Percentiles rank a stretch among this genome's conserved stretches.
phyloP scores from a whole-genome alignment of 2,888 invertebrate species.

The Acanthococcus lagerstroemiae region DNA sequence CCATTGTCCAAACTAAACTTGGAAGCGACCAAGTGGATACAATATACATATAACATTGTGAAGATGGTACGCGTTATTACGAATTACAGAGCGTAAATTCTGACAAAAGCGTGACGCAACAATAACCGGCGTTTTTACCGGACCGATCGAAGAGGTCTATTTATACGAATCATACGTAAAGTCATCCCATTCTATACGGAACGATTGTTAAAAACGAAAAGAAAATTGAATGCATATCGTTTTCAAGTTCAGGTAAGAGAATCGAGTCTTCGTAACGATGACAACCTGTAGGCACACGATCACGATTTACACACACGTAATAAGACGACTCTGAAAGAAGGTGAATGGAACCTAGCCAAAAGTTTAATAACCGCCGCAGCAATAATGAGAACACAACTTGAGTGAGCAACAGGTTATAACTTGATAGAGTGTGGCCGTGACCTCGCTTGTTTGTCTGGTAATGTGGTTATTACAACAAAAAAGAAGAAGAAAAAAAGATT shows the following conservation, averaged over 20 bases:
- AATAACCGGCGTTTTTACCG: background rate
- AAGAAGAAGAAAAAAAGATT: background rate
- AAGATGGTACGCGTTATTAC: background rate
- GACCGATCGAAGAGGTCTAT: too few relatives aligned
- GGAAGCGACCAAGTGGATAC: too few relatives aligned
- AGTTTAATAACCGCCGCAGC: slow-evolving; percentile 24
- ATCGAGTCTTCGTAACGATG: background rate
- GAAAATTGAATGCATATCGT: background rate
- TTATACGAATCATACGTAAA: background rate
- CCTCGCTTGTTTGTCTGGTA: slow-evolving; percentile 25
- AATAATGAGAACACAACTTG: slow-evolving; percentile 12
- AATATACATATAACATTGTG: too few relatives aligned
- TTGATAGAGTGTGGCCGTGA: slow-evolving; percentile 23
- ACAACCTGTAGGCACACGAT: slow-evolving; percentile 6
- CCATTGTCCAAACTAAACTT: too few relatives aligned
- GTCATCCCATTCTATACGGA: background rate
- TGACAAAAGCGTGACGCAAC: background rate
- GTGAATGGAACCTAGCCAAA: slow-evolving; percentile 23
- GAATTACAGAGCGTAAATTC: background rate
- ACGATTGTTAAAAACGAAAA: background rate
- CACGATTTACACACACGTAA: slow-evolving; percentile 8
- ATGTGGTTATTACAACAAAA: slow-evolving; percentile 1
- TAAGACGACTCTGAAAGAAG: background rate
- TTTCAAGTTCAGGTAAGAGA: background rate
- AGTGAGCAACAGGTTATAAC: slow-evolving; percentile 23